These are phyloP conservation scores for Anhinga rufa DNA, from an alignment of 2,113 vertebrate species.

Conservation along the genomic window DNA sequence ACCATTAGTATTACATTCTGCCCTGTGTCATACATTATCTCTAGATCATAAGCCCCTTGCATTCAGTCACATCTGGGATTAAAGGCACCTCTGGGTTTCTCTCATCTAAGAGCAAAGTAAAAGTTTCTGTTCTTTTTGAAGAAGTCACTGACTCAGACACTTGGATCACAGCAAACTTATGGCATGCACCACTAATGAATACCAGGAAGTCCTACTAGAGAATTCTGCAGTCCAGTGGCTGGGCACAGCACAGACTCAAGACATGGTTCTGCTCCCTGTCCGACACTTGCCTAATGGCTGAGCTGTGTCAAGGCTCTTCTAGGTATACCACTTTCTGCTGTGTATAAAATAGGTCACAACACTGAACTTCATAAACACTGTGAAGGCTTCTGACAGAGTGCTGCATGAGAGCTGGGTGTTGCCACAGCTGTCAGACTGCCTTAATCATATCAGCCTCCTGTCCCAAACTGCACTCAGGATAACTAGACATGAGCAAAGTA, in stretches of 20 bases:
- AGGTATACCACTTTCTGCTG: not conserved
- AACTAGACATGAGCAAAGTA: not conserved
- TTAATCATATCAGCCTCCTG: not conserved
- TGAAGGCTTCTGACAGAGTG: not conserved
- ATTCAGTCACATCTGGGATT: not conserved
- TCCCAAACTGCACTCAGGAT: not conserved
- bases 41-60: not conserved
- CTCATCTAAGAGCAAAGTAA: not conserved
- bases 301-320: not conserved
- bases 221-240: not conserved
- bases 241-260: not conserved
- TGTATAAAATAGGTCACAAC: not conserved
- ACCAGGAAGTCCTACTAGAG: not conserved
- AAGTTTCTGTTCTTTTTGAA: not conserved
- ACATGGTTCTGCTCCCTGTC: not conserved
- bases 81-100: not conserved
- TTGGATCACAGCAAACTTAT: not conserved
- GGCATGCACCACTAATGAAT: not conserved
- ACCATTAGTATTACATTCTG: not conserved
- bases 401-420: not conserved
- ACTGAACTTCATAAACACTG: not conserved
- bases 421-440: not conserved
- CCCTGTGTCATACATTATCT: not conserved
- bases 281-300: not conserved
- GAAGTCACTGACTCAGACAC: not conserved